Percentiles rank a stretch among this genome's conserved stretches.
Conservation (phyloP, 2,113 vertebrate species). For the Rhombomys opimus region DNA sequence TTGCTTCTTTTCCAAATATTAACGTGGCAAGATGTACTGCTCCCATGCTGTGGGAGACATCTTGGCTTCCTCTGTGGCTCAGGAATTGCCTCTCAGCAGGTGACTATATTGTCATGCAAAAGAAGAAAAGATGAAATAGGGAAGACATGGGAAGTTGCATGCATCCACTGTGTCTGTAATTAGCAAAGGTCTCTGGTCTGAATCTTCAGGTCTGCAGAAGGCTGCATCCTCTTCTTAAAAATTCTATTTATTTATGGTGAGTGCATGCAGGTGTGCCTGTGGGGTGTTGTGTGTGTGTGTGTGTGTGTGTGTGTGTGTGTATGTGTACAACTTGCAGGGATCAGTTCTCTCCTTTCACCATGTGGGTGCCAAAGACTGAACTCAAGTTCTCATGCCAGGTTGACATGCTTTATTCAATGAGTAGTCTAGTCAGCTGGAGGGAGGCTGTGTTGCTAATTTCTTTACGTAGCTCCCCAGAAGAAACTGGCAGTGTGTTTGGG, state of each 20-base stretch:
- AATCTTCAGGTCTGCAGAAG: slow-evolving; percentile 69
- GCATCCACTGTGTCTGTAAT: slow-evolving; percentile 75
- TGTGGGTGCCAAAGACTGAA: background rate
- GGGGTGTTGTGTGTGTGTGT: background rate
- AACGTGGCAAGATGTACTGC: slow-evolving; percentile 67
- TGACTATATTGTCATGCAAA: slow-evolving; percentile 64
- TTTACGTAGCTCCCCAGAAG: background rate
- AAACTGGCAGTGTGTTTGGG: background rate
- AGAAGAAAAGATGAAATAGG: slow-evolving; percentile 70
- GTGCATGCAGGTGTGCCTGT: background rate
- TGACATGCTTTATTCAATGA: background rate
- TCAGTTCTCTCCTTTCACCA: background rate
- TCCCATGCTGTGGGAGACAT: slow-evolving; percentile 61
- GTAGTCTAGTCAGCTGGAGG: background rate
- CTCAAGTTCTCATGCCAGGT: background rate
- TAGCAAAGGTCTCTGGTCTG: slow-evolving; percentile 57
- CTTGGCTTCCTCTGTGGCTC: slow-evolving; percentile 66
- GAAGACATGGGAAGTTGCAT: slow-evolving; percentile 42
- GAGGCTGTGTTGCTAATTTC: background rate
- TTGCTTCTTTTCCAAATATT: slow-evolving; percentile 54
- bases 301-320: accelerated
- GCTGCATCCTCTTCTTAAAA: background rate
- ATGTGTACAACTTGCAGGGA: background rate
- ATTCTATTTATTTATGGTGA: background rate
- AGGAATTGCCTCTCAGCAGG: slow-evolving; percentile 69